Percentiles rank a stretch among this genome's conserved stretches.
phyloP scores from a whole-genome alignment of 2,113 vertebrate species.

The Sebastes schlegelii region DNA sequence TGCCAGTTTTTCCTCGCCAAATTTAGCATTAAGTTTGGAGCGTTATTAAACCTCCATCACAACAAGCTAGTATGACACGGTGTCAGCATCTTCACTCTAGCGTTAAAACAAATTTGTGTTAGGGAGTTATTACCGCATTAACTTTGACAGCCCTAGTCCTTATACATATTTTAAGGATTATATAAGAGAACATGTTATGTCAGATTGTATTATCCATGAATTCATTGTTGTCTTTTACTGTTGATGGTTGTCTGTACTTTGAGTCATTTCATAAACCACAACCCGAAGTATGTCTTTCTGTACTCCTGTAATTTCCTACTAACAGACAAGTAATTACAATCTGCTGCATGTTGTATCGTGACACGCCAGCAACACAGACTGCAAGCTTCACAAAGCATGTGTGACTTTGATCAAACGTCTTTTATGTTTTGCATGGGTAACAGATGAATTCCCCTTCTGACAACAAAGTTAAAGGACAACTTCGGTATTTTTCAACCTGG shows the following conservation, averaged over 20 bases:
- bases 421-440: constrained; percentile 1
- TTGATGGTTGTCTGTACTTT: background rate
- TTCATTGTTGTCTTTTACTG: background rate
- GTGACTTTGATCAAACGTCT: constrained; percentile 18
- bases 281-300: background rate
- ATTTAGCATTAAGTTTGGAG: no score
- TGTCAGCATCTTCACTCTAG: no score
- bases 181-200: background rate
- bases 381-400: background rate
- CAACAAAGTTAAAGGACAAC: background rate
- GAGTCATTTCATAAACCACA: background rate
- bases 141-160: no score
- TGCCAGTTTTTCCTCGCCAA: no score
- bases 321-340: constrained; percentile 11
- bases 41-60: no score
- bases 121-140: no score
- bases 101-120: no score
- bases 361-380: background rate
- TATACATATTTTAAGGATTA: background rate
- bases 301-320: constrained; percentile 4
- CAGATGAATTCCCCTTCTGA: background rate
- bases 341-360: background rate
- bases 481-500: no score
- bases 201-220: background rate
- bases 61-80: no score